Percentiles rank a stretch among this genome's conserved stretches.
These are phyloP conservation scores for Oppia nitens DNA, from an alignment of 1,140 invertebrate species.

Conservation along the genomic window DNA sequence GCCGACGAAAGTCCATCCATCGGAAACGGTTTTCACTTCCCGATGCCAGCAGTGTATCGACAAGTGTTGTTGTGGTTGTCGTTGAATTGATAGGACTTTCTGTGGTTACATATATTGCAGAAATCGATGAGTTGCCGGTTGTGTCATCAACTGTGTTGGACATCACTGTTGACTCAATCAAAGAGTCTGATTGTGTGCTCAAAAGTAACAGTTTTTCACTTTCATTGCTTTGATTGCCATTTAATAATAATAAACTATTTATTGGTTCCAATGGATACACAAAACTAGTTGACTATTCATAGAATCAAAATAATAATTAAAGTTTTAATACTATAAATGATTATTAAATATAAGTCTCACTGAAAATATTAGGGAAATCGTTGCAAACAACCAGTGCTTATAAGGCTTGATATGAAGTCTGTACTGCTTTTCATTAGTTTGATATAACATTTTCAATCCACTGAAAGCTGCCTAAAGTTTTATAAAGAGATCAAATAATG, in stretches of 20 bases:
- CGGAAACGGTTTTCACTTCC: conserved; percentile 40
- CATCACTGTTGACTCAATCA: neutral
- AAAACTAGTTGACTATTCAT: neutral
- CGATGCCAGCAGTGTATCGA: conserved; percentile 36
- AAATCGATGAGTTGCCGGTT: neutral
- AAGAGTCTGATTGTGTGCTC: neutral
- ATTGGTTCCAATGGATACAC: neutral
- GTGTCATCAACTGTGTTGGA: conserved; percentile 5
- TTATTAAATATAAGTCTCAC: too few relatives aligned
- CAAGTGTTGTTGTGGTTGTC: neutral
- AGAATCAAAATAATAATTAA: neutral
- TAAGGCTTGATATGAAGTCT: too few relatives aligned
- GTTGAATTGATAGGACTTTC: neutral
- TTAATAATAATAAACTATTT: neutral
- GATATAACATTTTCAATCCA: neutral
- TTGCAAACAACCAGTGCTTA: neutral
- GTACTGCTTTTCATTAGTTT: neutral
- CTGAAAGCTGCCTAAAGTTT: neutral
- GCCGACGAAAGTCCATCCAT: conserved; percentile 14
- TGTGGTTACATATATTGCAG: neutral
- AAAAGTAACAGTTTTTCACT: neutral
- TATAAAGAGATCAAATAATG: too few relatives aligned
- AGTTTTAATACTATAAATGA: too few relatives aligned
- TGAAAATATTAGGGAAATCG: neutral
- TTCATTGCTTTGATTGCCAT: neutral